Percentiles rank a stretch among this genome's conserved stretches.
Evolutionary conservation across 2,113 vertebrate species (phyloP).

Genomic region (Rana temporaria): DNA sequence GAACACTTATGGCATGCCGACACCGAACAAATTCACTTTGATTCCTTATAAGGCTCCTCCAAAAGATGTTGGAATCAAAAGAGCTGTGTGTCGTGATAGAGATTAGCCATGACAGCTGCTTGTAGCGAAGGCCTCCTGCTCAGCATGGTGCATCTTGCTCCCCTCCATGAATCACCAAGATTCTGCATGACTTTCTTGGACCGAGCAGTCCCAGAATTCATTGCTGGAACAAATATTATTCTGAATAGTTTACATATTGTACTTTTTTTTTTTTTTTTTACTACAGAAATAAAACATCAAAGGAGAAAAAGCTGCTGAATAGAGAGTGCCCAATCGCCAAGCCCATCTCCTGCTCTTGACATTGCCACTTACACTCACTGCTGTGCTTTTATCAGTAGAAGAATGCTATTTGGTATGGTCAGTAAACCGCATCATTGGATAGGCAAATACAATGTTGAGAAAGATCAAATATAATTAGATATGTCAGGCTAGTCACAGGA

Average conservation of each 20-base stretch:
- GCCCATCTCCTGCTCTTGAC: constrained; percentile 49
- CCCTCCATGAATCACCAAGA: constrained; percentile 56
- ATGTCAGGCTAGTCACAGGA: constrained; percentile 37
- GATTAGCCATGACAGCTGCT: constrained; percentile 89
- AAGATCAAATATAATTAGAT: constrained; percentile 51
- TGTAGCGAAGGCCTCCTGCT: constrained; percentile 80
- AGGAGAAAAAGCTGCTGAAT: constrained; percentile 36
- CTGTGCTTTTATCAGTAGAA: constrained; percentile 46
- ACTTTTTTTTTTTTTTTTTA: constrained; percentile 52
- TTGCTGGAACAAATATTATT: constrained; percentile 56
- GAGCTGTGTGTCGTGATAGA: constrained; percentile 73
- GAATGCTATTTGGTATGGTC: constrained; percentile 52
- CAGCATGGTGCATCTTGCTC: constrained; percentile 73
- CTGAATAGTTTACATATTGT: constrained; percentile 59
- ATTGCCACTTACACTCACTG: constrained; percentile 18
- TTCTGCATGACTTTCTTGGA: constrained; percentile 34
- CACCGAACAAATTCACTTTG: constrained; percentile 78
- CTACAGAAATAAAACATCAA: constrained; percentile 60
- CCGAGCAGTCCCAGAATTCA: constrained; percentile 64
- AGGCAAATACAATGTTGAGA: constrained; percentile 52
- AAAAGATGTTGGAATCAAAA: constrained; percentile 88
- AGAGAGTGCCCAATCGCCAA: constrained; percentile 54
- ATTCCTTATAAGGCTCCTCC: constrained; percentile 82
- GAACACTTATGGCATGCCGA: constrained; percentile 81
- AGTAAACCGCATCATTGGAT: constrained; percentile 46